Percentiles rank a stretch among this genome's conserved stretches.
Evolutionary conservation across 1,140 invertebrate species (phyloP).

Genomic region (Eupeodes corollae): DNA sequence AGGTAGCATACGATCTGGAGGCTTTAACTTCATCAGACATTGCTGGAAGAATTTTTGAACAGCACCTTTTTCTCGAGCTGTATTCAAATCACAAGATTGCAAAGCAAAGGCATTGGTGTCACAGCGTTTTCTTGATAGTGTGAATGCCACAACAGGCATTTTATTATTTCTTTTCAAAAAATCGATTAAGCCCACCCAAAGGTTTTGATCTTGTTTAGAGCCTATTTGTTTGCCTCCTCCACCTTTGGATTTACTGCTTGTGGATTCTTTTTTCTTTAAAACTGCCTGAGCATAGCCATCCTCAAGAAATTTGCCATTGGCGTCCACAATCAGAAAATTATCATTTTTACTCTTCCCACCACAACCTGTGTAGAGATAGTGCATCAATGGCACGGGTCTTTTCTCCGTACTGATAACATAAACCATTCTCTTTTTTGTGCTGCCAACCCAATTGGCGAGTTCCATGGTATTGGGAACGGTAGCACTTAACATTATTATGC

Average conservation of each 20-base stretch:
- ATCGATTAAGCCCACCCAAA: conserved; percentile 75
- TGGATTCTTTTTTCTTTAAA: conserved; percentile 45
- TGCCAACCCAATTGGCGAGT: conserved; percentile 95
- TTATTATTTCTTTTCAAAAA: conserved; percentile 69
- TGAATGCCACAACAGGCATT: conserved; percentile 88
- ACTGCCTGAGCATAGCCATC: conserved; percentile 59
- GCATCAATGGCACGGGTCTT: conserved; percentile 89
- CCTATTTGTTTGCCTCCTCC: conserved; percentile 12
- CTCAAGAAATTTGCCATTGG: conserved; percentile 54
- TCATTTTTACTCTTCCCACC: conserved; percentile 73
- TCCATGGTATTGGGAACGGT: conserved; percentile 95
- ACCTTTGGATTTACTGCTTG: no score
- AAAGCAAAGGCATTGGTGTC: conserved; percentile 65
- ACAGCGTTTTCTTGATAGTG: conserved; percentile 75
- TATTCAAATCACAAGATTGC: conserved; percentile 69
- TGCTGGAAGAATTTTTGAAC: conserved; percentile 72
- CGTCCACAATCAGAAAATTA: conserved; percentile 73
- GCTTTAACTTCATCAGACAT: conserved; percentile 72
- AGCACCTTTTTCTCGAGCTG: conserved; percentile 64
- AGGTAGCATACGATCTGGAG: conserved; percentile 73
- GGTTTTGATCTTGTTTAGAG: conserved; percentile 62
- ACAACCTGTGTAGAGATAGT: conserved; percentile 80
- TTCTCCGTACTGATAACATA: conserved; percentile 91
- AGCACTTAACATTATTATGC: conserved; percentile 93
- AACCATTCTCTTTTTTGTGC: conserved; percentile 84